Conservation (phyloP, 2,888 invertebrate species). For the Hofmannophila pseudospretella region DNA sequence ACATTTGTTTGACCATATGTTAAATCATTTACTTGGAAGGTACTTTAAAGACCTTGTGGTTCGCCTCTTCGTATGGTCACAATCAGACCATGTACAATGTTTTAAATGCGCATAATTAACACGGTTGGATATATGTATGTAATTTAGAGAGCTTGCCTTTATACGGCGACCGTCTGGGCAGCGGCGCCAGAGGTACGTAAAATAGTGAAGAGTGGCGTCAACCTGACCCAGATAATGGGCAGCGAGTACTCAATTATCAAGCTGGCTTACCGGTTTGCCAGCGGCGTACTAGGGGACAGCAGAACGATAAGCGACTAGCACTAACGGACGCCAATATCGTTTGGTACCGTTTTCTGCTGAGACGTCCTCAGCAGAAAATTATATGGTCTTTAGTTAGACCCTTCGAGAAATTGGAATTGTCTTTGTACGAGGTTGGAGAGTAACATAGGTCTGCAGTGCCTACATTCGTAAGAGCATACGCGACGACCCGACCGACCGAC, state of each 20-base stretch:
- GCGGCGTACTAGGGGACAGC: not conserved
- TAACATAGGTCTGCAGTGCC: too few species aligned
- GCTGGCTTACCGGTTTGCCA: slow-evolving; percentile 10
- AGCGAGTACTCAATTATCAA: slow-evolving; percentile 13
- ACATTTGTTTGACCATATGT: too few species aligned
- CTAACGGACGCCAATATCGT: too few species aligned
- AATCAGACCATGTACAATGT: slow-evolving; percentile 12
- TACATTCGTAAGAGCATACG: too few species aligned
- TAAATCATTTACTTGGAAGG: too few species aligned
- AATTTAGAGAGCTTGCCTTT: slow-evolving; percentile 13
- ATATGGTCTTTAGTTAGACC: too few species aligned
- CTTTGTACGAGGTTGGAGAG: too few species aligned
- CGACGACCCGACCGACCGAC: too few species aligned
- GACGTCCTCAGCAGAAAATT: too few species aligned
- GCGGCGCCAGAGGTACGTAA: slow-evolving; percentile 9
- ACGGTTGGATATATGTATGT: slow-evolving; percentile 7
- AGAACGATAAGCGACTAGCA: not conserved
- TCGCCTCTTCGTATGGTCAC: slow-evolving; percentile 5
- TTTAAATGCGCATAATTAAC: slow-evolving; percentile 17
- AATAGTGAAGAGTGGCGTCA: slow-evolving; percentile 7
- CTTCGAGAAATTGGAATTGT: too few species aligned
- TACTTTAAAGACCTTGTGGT: not conserved
- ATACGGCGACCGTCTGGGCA: slow-evolving; percentile 7
- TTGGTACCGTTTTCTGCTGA: too few species aligned
- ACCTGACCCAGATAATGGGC: slow-evolving; percentile 18